These are phyloP conservation scores for Sebastes flavidus DNA, from an alignment of 2,797 vertebrate species.

Conservation along the genomic window DNA sequence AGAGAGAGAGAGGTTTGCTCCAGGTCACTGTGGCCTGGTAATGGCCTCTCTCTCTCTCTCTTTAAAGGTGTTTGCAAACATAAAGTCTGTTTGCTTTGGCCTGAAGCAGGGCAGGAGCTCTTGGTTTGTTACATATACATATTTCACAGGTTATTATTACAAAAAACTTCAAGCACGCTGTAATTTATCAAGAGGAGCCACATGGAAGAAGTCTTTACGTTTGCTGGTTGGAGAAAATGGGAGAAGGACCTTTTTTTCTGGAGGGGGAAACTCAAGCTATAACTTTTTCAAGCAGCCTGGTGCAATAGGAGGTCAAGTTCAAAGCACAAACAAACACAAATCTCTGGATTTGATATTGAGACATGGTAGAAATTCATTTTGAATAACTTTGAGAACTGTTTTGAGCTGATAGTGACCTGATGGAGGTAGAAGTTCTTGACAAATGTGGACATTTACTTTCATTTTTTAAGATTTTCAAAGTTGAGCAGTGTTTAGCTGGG, in stretches of 20 bases:
- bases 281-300: constrained; percentile 1
- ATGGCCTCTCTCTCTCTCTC: constrained; percentile 31
- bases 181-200: constrained; percentile 71
- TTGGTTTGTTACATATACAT: constrained; percentile 56
- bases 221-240: background rate
- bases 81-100: constrained; percentile 68
- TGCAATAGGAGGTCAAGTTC: constrained; percentile 28
- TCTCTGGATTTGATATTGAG: constrained; percentile 16
- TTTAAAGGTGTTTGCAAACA: constrained; percentile 64
- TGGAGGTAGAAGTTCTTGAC: background rate
- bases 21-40: constrained; percentile 63
- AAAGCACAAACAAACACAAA: constrained; percentile 49
- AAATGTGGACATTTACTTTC: background rate
- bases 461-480: background rate
- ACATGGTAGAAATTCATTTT: constrained; percentile 15
- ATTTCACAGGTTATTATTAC: constrained; percentile 60
- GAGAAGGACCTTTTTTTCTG: constrained; percentile 1
- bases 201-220: constrained; percentile 42
- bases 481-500: background rate
- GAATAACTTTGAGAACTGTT: constrained; percentile 26
- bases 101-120: constrained; percentile 27
- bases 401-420: constrained; percentile 22
- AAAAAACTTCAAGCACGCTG: constrained; percentile 39
- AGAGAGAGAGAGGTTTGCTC: constrained; percentile 46
- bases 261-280: background rate